Evolutionary conservation across 2,797 vertebrate species (phyloP).

Genomic region (Cichlasoma orientale): DNA sequence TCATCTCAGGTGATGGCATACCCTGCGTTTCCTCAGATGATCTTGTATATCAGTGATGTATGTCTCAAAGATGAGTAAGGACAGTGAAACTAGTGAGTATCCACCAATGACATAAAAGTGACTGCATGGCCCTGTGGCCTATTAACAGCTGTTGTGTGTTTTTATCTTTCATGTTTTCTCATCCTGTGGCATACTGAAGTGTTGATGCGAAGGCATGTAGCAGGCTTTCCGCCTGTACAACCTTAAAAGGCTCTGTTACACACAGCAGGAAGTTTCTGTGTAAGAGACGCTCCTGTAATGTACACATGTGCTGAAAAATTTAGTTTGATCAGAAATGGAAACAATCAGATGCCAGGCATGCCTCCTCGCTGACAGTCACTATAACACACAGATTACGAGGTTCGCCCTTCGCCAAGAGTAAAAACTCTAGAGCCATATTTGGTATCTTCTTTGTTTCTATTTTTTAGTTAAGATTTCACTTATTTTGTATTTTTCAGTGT

Average conservation of each 20-base stretch:
- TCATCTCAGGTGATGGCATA: constrained; percentile 13
- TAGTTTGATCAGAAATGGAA: background rate
- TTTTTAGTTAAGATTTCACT: background rate
- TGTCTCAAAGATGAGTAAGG: constrained; percentile 40
- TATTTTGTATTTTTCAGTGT: background rate
- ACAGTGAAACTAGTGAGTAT: background rate
- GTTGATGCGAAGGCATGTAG: background rate
- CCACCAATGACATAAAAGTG: background rate
- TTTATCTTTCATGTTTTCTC: constrained; percentile 18
- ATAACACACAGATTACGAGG: background rate
- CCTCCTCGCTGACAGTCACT: background rate
- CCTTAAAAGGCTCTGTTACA: constrained; percentile 44
- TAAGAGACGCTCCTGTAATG: background rate
- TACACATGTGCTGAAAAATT: background rate
- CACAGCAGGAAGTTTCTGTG: background rate
- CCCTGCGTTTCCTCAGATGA: constrained; percentile 1
- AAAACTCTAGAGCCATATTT: background rate
- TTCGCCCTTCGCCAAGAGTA: background rate
- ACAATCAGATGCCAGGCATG: constrained; percentile 9
- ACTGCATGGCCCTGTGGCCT: background rate
- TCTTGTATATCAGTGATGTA: background rate
- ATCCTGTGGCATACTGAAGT: background rate
- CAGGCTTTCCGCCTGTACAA: background rate
- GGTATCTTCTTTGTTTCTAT: background rate
- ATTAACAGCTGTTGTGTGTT: constrained; percentile 26